These are phyloP conservation scores for Eupeodes corollae DNA, from an alignment of 1,140 invertebrate genomes.

Conservation along the genomic window DNA sequence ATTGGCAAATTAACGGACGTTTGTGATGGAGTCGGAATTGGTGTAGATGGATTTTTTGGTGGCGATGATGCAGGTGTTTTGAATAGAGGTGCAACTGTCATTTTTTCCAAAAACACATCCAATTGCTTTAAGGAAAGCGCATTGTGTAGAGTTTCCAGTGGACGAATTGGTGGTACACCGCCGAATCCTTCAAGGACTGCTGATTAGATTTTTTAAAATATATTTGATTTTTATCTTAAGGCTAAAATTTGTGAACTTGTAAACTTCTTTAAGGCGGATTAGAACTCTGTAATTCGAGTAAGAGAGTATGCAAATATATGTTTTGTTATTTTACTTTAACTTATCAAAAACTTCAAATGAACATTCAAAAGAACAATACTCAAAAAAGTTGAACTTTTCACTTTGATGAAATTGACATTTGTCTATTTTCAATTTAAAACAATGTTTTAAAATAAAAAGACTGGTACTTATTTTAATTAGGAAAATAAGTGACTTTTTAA, in stretches of 20 bases:
- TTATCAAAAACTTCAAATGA: too few species aligned
- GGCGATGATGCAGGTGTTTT: conserved; percentile 60
- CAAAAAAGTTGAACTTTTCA: too few species aligned
- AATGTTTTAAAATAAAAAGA: too few species aligned
- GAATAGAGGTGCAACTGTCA: conserved; percentile 58
- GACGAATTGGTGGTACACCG: conserved; percentile 84
- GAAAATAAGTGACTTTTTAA: too few species aligned
- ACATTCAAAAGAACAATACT: too few species aligned
- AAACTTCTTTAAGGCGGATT: conserved; percentile 7
- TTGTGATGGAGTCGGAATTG: conserved; percentile 4
- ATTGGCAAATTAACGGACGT: too few species aligned
- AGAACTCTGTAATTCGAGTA: too few species aligned
- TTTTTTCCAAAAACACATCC: conserved; percentile 74
- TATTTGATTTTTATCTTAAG: background rate
- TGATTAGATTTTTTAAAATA: conserved; percentile 1
- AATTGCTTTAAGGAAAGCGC: conserved; percentile 82
- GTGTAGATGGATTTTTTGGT: conserved; percentile 46
- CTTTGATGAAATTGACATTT: too few species aligned
- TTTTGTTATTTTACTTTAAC: too few species aligned
- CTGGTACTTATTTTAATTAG: too few species aligned
- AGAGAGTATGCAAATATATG: too few species aligned
- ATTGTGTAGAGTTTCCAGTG: conserved; percentile 92
- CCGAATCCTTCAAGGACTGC: conserved; percentile 50
- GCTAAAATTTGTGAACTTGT: background rate
- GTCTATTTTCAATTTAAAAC: too few species aligned